These are phyloP conservation scores for Pelusios castaneus DNA, from an alignment of 2,113 vertebrate genomes.

Conservation along the genomic window DNA sequence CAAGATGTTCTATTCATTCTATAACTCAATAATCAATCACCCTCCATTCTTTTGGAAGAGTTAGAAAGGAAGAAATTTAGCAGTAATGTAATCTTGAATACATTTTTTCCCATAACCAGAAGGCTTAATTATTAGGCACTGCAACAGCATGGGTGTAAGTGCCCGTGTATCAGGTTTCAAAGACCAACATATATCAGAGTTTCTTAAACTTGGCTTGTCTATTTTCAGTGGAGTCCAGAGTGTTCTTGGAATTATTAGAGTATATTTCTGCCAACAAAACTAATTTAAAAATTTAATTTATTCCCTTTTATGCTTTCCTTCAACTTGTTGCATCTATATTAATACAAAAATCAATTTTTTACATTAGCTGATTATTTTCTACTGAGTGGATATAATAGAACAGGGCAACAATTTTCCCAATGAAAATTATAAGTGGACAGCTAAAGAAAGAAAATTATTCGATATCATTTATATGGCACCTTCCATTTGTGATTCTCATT, in stretches of 20 bases:
- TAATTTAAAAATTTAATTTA: neutral
- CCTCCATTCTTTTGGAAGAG: conserved; percentile 23
- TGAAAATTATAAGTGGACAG: neutral
- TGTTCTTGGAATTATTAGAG: neutral
- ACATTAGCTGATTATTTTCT: neutral
- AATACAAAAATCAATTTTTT: neutral
- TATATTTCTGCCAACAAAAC: accelerated
- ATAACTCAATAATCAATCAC: conserved; percentile 39
- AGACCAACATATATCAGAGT: neutral
- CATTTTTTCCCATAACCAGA: conserved; percentile 40
- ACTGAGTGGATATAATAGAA: neutral
- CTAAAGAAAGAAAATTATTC: neutral
- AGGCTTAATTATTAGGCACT: conserved; percentile 47
- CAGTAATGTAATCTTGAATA: conserved; percentile 41
- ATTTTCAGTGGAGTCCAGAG: neutral
- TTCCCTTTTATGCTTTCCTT: neutral
- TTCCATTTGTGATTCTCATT: neutral
- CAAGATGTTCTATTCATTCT: conserved; percentile 43
- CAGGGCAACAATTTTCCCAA: neutral
- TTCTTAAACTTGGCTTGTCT: neutral
- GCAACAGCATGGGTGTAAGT: conserved; percentile 34
- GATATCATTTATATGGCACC: neutral
- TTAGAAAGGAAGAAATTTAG: conserved; percentile 48
- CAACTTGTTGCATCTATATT: neutral
- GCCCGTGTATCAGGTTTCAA: conserved; percentile 24